These are phyloP conservation scores for Odontothrips loti DNA, from an alignment of 2,888 invertebrate genomes.

Conservation along the genomic window DNA sequence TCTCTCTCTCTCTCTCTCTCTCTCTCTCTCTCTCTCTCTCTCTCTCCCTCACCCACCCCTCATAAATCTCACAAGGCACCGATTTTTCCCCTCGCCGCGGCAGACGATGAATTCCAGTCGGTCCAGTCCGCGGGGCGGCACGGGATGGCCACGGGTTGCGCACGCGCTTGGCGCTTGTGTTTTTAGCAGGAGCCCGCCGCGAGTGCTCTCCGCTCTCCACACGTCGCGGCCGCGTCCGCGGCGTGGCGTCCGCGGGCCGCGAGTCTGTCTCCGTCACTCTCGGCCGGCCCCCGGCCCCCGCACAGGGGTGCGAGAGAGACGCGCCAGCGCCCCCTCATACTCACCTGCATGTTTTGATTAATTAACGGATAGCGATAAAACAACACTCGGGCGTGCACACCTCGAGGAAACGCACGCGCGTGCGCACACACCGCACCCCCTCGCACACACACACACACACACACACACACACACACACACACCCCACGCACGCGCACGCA, in stretches of 20 bases:
- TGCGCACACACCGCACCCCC: neutral
- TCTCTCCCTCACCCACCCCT: neutral
- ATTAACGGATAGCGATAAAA: constrained; percentile 25
- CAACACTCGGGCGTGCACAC: constrained; percentile 19
- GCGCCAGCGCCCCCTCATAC: neutral
- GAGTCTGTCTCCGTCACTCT: neutral
- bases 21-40: neutral
- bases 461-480: neutral
- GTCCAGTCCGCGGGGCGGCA: too few species aligned
- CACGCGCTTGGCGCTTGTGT: neutral
- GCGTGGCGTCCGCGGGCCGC: too few species aligned
- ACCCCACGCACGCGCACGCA: neutral
- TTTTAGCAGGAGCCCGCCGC: neutral
- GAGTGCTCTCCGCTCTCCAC: too few species aligned
- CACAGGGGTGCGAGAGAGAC: neutral
- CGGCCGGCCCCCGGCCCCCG: neutral
- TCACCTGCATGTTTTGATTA: constrained; percentile 15
- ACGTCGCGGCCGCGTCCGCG: too few species aligned
- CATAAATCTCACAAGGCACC: neutral
- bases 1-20: neutral
- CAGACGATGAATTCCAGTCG: too few species aligned
- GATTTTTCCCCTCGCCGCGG: neutral
- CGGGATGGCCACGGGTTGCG: too few species aligned
- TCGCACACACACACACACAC: neutral
- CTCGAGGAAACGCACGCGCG: neutral